phyloP scores from a whole-genome alignment of 2,797 vertebrate species.

The Corythornis leucogaster region DNA sequence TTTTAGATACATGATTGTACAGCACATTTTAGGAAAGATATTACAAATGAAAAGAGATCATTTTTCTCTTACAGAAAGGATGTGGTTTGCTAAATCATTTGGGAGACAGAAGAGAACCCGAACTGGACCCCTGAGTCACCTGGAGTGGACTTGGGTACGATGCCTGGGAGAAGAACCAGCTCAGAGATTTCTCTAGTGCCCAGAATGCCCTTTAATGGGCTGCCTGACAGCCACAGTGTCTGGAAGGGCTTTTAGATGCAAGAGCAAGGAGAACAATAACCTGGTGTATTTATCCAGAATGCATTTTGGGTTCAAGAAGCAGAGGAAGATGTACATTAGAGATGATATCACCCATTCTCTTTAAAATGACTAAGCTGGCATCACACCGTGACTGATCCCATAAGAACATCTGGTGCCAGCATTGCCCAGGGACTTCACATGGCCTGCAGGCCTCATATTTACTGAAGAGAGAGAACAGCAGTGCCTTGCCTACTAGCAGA shows the following conservation, averaged over 20 bases:
- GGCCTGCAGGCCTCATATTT: background rate
- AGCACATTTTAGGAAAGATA: conserved; percentile 59
- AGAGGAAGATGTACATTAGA: background rate
- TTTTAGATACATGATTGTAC: conserved; percentile 57
- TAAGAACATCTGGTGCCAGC: background rate
- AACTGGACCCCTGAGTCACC: background rate
- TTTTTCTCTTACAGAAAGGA: conserved; percentile 51
- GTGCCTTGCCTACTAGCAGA: background rate
- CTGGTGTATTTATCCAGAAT: background rate
- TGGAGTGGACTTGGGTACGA: background rate
- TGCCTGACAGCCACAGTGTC: background rate
- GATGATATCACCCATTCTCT: background rate
- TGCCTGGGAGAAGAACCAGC: background rate
- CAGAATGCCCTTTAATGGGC: background rate
- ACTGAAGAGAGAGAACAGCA: background rate
- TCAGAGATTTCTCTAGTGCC: background rate
- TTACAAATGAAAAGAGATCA: conserved; percentile 43
- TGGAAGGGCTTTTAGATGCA: background rate
- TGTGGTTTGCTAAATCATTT: conserved; percentile 44
- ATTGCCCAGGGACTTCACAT: background rate
- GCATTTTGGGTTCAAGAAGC: background rate
- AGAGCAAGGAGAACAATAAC: background rate
- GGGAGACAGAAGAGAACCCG: conserved; percentile 14
- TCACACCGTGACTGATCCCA: background rate
- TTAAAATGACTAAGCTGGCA: background rate